These are phyloP conservation scores for Chiloscyllium plagiosum DNA, from an alignment of 2,113 vertebrate species.

Conservation along the genomic window DNA sequence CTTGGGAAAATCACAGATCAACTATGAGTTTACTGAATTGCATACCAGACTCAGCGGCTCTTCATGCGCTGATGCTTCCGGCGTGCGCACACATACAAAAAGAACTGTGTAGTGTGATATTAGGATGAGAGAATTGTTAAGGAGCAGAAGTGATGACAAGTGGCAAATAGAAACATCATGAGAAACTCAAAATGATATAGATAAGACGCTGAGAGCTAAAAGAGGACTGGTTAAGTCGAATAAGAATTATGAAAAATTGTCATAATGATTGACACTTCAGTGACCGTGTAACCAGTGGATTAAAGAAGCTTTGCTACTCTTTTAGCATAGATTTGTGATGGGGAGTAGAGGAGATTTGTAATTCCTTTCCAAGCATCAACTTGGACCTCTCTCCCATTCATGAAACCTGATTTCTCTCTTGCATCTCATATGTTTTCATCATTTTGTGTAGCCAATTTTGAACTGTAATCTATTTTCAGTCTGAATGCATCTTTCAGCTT, in stretches of 20 bases:
- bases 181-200: not conserved
- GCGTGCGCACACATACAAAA: not conserved
- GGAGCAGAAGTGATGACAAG: not conserved
- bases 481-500: not conserved
- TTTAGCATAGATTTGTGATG: not conserved
- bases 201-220: not conserved
- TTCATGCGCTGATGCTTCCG: not conserved
- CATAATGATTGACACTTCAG: not conserved
- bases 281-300: not conserved
- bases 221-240: not conserved
- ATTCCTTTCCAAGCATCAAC: not conserved
- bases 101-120: not conserved
- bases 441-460: not conserved
- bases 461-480: not conserved
- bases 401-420: not conserved
- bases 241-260: not conserved
- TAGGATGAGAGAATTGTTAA: not conserved
- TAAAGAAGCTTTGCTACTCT: not conserved
- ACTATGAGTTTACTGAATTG: not conserved
- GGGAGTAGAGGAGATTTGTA: not conserved
- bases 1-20: not conserved
- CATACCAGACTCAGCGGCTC: not conserved
- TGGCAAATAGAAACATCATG: not conserved
- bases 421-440: not conserved
- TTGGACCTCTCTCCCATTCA: not conserved